Conservation (phyloP, 2,797 vertebrate genomes). For the Epinephelus awoara region DNA sequence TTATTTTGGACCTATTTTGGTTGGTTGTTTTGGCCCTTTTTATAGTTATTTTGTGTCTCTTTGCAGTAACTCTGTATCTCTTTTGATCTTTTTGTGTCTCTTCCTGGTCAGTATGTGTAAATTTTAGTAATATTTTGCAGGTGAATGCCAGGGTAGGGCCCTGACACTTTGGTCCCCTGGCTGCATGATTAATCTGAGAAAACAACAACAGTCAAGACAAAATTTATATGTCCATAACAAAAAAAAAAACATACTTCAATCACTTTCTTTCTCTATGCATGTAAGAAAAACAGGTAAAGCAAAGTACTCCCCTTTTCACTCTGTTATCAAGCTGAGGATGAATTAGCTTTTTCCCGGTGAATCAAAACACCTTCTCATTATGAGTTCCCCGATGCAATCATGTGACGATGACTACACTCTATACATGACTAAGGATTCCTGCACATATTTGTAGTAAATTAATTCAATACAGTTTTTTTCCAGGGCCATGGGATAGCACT, state of each 20-base stretch:
- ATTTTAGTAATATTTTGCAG: too few species aligned
- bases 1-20: too few species aligned
- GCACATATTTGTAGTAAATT: background rate
- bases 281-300: background rate
- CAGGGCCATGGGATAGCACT: background rate
- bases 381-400: background rate
- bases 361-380: background rate
- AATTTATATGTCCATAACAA: too few species aligned
- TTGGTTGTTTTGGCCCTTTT: too few species aligned
- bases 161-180: too few species aligned
- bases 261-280: background rate
- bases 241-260: background rate
- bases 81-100: too few species aligned
- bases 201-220: too few species aligned
- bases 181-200: too few species aligned
- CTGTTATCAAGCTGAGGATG: conserved; percentile 16
- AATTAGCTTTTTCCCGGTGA: conserved; percentile 1
- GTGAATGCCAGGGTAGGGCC: too few species aligned
- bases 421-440: conserved; percentile 2
- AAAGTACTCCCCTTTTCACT: background rate
- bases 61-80: too few species aligned
- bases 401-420: background rate
- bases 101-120: too few species aligned
- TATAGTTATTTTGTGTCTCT: too few species aligned
- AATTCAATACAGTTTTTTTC: conserved; percentile 11